A percentile compares a stretch with the other conserved stretches of the same genome.
Evolutionary conservation across 1,140 invertebrate genomes (phyloP).

Genomic region (Gryon sp.): DNA sequence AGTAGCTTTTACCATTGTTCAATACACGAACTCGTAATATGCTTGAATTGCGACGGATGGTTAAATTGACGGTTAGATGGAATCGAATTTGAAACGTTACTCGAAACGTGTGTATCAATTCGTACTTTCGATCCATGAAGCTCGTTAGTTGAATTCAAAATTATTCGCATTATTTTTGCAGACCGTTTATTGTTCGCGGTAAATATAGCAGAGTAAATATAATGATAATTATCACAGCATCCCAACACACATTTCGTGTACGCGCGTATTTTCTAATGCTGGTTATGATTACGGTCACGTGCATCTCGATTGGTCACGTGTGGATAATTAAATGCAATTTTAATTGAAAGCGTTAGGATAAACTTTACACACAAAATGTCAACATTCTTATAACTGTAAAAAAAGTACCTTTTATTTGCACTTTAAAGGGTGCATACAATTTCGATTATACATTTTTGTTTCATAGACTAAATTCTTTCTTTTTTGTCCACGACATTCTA

Average conservation of each 20-base stretch:
- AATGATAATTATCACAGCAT: slow-evolving; percentile 42
- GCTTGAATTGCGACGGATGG: slow-evolving; percentile 58
- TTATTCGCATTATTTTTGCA: slow-evolving; percentile 50
- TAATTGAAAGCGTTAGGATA: slow-evolving; percentile 1
- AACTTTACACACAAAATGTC: too few species aligned
- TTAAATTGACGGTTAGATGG: slow-evolving; percentile 51
- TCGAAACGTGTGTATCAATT: slow-evolving; percentile 51
- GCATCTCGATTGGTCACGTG: slow-evolving; percentile 33
- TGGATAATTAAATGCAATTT: slow-evolving; percentile 36
- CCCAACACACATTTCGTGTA: background rate
- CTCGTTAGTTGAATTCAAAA: slow-evolving; percentile 54
- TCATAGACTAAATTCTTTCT: too few species aligned
- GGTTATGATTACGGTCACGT: slow-evolving; percentile 50
- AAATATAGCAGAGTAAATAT: slow-evolving; percentile 44
- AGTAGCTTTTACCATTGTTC: slow-evolving; percentile 58
- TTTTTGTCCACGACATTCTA: too few species aligned
- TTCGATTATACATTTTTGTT: too few species aligned
- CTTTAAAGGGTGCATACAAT: too few species aligned
- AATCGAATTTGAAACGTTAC: slow-evolving; percentile 62
- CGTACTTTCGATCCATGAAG: slow-evolving; percentile 40
- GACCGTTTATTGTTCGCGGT: slow-evolving; percentile 32
- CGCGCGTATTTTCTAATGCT: slow-evolving; percentile 42
- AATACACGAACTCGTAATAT: slow-evolving; percentile 52
- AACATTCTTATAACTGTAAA: too few species aligned
- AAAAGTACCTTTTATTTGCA: slow-evolving; percentile 13